Conservation (phyloP, 2,113 vertebrate genomes). For the Tragelaphus scriptus region DNA sequence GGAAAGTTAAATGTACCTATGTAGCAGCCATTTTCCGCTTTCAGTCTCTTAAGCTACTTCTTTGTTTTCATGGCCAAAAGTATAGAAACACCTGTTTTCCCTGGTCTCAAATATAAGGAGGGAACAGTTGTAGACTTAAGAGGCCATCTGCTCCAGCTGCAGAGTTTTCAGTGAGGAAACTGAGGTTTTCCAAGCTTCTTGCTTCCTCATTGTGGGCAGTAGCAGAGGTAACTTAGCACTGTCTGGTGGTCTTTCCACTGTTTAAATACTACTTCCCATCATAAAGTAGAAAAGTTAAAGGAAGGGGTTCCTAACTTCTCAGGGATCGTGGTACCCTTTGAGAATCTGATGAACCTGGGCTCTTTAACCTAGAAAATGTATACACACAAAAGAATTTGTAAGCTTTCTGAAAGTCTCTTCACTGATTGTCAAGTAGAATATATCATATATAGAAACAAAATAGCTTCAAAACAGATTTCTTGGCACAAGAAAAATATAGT, state of each 20-base stretch:
- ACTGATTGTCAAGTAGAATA: not conserved
- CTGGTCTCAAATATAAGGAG: not conserved
- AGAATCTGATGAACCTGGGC: not conserved
- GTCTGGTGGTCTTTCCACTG: not conserved
- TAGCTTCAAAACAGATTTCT: not conserved
- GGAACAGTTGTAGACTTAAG: not conserved
- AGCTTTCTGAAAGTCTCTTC: not conserved
- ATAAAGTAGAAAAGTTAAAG: not conserved
- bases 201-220: not conserved
- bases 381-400: not conserved
- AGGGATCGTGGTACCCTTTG: not conserved
- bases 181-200: not conserved
- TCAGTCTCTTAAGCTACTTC: not conserved
- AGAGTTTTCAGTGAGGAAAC: not conserved
- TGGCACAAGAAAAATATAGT: not conserved
- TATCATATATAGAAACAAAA: not conserved
- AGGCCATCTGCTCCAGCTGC: not conserved
- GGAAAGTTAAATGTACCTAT: not conserved
- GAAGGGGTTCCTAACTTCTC: not conserved
- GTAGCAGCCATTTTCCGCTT: not conserved
- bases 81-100: not conserved
- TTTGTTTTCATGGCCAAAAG: not conserved
- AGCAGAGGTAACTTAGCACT: not conserved
- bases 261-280: not conserved
- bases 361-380: not conserved